Evolutionary conservation across 1,140 invertebrate genomes (phyloP), one percentile per base, ranked within the genome.

Genomic region (Muscidifurax raptorellus): DNA sequence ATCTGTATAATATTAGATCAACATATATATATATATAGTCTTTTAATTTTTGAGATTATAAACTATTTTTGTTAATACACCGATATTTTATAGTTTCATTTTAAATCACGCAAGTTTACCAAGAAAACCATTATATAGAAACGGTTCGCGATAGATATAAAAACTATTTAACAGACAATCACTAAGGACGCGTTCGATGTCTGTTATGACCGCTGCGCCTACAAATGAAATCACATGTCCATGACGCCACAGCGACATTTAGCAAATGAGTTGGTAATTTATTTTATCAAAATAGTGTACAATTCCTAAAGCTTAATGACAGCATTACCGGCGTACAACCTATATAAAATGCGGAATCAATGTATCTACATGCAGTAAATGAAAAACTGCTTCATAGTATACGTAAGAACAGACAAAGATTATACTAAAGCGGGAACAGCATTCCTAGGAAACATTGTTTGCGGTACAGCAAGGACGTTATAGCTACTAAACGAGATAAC

Each of bases 111-210:
- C 15, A 22, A 77, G 6, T 59, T 32, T n/a, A n/a, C n/a, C 0
- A 67, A 40, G 10, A n/a, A 59, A 59, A 59, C 22, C 18, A n/a
- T 59, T 59, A 6, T n/a, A n/a, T n/a, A 7, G 18, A 44, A 15
- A 15, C 32, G 13, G 2, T 74, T 36, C 32, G 13, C 44, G 18
- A 66, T 0, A 44, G 27, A 66, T 44, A 22, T 10, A 9, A 76
- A 76, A 25, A 76, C 18, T 69, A 69, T 77, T 83, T 28, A 15
- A 71, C 27, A 66, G 66, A 83, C 74, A 83, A 83, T 77, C 74
- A 83, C 36, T 66, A 27, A 66, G 9, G 40, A 82, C 18, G 18
- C 64, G 3, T 36, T 25, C n/a, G n/a, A 25, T 44, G n/a, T 75
- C 12, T 75, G 40, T 15, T 44, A 27, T 10, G 22, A 47, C 5